Evolutionary conservation across 2,888 invertebrate genomes (phyloP).

Genomic region (Globia sparganii): DNA sequence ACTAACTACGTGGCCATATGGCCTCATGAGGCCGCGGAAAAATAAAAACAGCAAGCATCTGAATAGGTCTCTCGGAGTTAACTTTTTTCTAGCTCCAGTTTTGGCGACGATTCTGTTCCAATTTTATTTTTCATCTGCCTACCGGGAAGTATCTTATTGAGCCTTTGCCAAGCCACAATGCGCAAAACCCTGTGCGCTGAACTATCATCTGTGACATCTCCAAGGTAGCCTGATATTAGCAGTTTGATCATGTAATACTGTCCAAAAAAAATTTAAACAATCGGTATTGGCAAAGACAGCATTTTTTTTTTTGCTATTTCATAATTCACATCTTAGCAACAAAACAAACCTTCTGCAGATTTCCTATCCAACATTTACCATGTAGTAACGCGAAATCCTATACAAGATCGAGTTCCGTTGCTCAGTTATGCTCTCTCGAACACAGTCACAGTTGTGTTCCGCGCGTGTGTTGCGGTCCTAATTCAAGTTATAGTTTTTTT

Average conservation of each 20-base stretch:
- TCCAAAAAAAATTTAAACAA: background rate
- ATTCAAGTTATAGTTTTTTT: constrained; percentile 70
- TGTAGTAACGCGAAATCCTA: constrained; percentile 63
- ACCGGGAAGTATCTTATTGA: constrained; percentile 1
- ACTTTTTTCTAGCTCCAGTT: background rate
- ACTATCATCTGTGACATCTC: background rate
- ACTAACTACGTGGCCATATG: background rate
- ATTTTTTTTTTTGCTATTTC: background rate
- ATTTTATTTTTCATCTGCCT: constrained; percentile 14
- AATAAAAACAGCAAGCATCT: background rate
- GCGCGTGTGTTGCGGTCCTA: constrained; percentile 68
- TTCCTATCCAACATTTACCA: background rate
- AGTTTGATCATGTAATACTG: background rate
- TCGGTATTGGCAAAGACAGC: too few relatives aligned
- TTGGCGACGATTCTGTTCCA: constrained; percentile 2
- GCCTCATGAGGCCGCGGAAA: background rate
- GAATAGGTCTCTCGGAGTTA: too few relatives aligned
- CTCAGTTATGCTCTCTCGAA: constrained; percentile 79
- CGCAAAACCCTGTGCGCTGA: background rate
- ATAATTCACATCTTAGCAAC: constrained; percentile 2
- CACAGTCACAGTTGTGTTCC: constrained; percentile 65
- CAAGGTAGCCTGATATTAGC: background rate
- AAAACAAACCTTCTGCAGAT: constrained; percentile 45
- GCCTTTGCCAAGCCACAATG: constrained; percentile 35
- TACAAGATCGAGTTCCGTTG: constrained; percentile 68